Conservation (phyloP, 1,140 invertebrate genomes). For the Drosophila nebulosa region DNA sequence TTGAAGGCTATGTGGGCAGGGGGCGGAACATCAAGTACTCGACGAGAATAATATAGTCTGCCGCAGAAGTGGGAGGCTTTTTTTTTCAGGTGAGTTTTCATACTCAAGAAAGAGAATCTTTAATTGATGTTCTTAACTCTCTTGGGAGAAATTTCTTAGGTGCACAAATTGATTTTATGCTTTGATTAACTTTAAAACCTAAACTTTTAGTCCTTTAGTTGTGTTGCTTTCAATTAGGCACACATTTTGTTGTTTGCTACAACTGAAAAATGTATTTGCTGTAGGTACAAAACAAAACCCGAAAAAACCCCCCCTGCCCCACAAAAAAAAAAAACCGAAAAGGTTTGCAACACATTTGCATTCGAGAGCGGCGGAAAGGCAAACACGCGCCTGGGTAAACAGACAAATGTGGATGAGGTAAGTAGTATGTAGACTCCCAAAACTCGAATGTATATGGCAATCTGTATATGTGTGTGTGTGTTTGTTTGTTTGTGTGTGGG, state of each 20-base stretch:
- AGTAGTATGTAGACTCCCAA: not conserved
- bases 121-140: too few relatives aligned
- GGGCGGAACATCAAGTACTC: slow-evolving; percentile 41
- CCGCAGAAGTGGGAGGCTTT: not conserved
- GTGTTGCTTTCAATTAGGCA: slow-evolving; percentile 1
- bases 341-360: slow-evolving; percentile 30
- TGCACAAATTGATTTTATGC: too few relatives aligned
- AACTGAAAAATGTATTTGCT: not conserved
- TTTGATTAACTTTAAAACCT: too few relatives aligned
- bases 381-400: slow-evolving; percentile 44
- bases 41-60: slow-evolving; percentile 43
- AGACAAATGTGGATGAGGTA: slow-evolving; percentile 22
- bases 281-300: not conserved
- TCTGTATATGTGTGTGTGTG: slow-evolving; percentile 20
- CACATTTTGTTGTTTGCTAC: slow-evolving; percentile 9
- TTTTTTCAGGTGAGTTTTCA: too few relatives aligned
- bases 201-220: not conserved
- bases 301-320: too few relatives aligned
- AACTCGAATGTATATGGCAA: slow-evolving; percentile 2
- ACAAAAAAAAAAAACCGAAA: slow-evolving; percentile 5
- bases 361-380: slow-evolving; percentile 18
- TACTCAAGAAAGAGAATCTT: too few relatives aligned
- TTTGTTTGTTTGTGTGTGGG: slow-evolving; percentile 35
- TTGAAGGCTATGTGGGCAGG: slow-evolving; percentile 33
- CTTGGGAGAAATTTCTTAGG: too few relatives aligned